Base-by-base conservation (phyloP, 2,113 vertebrate species). In the Aspidoscelis tigris region DNA sequence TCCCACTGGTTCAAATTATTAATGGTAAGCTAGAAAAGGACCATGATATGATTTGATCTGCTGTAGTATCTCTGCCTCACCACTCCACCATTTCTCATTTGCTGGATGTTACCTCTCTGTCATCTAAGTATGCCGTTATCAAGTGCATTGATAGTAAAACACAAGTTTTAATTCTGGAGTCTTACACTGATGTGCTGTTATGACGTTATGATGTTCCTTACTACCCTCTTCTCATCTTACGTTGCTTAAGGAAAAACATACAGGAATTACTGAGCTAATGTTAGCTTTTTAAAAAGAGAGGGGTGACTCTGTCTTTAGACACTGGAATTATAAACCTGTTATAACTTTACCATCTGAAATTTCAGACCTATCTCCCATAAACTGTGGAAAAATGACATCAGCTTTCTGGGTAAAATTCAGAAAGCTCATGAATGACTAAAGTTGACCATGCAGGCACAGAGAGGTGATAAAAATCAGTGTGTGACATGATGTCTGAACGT, bases 401-500 rank as follows among this genome's bases (percentile, higher is more conserved):
- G 89, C 86, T 89, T 90, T 87, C 85, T 68, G 71, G 18, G 26
- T 87, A 78, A 83, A 88, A 82, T 83, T 43, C 81, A 83, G 85
- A 87, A 80, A 91, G 83, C 84, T 82, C 70, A 88, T 91, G 88
- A 93, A 93, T 91, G 85, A 84, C 76, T 90, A 84, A 86, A 92
- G 80, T 89, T 75, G 90, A 85, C 86, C 80, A 73, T 55, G 78
- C 66, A 86, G 75, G 58, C 88, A 86, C 91, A 81, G 69, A 84
- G 84, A 89, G 87, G 87, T 89, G 91, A 91, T 93, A 93, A 92
- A 94, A 91, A 70, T 82, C 74, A 66, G 58, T 89, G 85, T 92
- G 94, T 94, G 94, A 94, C 92, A 94, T 88, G 55, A 92, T 94
- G 91, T 93, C 91, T 94, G 88, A 88, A 82, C 87, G 82, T 88